Evolutionary conservation across 2,797 vertebrate genomes (phyloP), one percentile per base, ranked within the genome.

Genomic region (Gymnothorax reevesii): DNA sequence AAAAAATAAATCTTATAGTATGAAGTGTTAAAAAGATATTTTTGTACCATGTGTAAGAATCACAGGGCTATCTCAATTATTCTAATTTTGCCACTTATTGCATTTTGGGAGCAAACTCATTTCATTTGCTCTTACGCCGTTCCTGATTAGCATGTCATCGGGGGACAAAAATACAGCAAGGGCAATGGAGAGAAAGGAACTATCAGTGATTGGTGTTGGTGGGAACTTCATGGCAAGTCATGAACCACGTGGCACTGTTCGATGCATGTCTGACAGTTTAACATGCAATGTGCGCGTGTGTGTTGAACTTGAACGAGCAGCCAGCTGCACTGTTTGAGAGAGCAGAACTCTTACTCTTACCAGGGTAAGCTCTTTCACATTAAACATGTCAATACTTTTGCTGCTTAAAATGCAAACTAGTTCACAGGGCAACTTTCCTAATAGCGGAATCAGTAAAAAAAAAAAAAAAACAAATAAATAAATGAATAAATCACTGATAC

Each of bases 41-140:
- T 42, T 42, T 42, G 33, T 42, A 42, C 33, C 33, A 42, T 42
- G 2, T 42, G 33, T 42, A 42, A 42, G 33, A 42, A 42, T 42
- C 33, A 42, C 33, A 42, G 33, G 33, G 33, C 33, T 42, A 42
- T 42, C 2, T 42, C 33, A 42, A 42, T 42, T 42, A 42, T 42
- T 42, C 33, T 42, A 42, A 42, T 42, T 42, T 42, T 42, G 33
- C 33, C 33, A 42, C 33, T 42, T 42, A 42, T 42, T 42, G 33
- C 1, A 42, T 42, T 42, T 42, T 42, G 33, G 33, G 2, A 42
- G 33, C 33, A 89, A 92, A 89, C n/a, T n/a, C n/a, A n/a, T n/a
- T n/a, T n/a, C 88, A 92, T 91, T 91, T 94, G 91, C 91, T 90
- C 86, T 87, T 90, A 93, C 92, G 92, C 92, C 93, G 90, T 88